Evolutionary conservation across 2,888 invertebrate species (phyloP), one percentile per base, ranked within the genome.

Genomic region (Sphaerophoria taeniata): DNA sequence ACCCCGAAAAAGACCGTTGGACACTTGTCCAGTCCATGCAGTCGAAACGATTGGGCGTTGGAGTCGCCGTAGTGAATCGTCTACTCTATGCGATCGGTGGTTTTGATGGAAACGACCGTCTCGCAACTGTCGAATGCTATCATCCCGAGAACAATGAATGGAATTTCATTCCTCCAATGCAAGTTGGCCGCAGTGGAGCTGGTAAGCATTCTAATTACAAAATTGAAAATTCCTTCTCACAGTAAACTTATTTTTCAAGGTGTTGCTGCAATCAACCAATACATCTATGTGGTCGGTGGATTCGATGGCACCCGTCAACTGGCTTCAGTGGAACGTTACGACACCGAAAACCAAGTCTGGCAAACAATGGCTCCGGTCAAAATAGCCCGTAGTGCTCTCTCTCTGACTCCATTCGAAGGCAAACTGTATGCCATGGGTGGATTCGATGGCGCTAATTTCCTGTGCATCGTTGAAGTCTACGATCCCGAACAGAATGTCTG

Each of bases 241-340:
- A 2, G 39, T 39, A 6, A 43, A 43, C 4, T 11, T 43, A 0
- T 43, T 39, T 0, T 39, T 39, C 3, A 89, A 95, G 95, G 97
- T 77, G 97, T 97, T 51, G 96, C 96, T 5, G 96, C 96, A 12
- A 93, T 98, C 89, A 96, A 96, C 89, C 97, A 97, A 90, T 96
- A 94, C 91, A 96, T 98, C 87, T 98, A 97, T 92, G 98, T 97
- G n/a, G 96, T 98, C 78, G 98, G 98, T 67, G 98, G 98, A n/a
- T 98, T 97, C 92, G 97, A 98, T 92, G 97, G 97, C 11, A 93
- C 94, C 60, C 94, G 94, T 78, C 98, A 98, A 91, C 93, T 98
- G 67, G 94, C 95, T 75, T 94, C 96, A 0, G 98, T 98, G 12
- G 98, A 98, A 93, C 94, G 95, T 36, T 98, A 96, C 92, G 97